A percentile compares a stretch with the other conserved stretches of the same genome.
These are phyloP conservation scores for Octopus bimaculoides DNA, from an alignment of 1,140 invertebrate genomes.

Conservation along the genomic window DNA sequence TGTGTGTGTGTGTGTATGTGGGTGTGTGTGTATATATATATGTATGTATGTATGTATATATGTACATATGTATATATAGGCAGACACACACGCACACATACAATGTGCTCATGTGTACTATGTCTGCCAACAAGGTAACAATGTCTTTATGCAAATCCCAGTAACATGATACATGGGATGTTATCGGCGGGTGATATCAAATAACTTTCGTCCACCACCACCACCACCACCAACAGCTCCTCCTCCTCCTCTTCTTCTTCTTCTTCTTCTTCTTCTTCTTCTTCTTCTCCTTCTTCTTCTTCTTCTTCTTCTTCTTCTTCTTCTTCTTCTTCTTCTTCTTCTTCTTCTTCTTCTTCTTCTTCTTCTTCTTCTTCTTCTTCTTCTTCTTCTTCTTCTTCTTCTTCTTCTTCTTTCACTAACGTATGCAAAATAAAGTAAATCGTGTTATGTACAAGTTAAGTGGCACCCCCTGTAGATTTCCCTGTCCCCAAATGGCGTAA, in stretches of 20 bases:
- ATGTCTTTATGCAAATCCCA: no score
- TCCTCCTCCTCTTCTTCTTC: conserved; percentile 15
- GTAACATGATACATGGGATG: no score
- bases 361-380: conserved; percentile 18
- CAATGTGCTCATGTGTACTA: no score
- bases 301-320: background rate
- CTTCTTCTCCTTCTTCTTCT: conserved; percentile 18
- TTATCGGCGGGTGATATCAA: background rate
- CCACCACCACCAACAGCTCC: background rate
- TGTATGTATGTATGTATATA: no score
- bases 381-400: conserved; percentile 6
- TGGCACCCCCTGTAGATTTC: no score
- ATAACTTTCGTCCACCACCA: background rate
- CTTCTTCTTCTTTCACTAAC: background rate
- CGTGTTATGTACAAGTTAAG: no score
- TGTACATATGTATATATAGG: no score
- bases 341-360: conserved; percentile 18
- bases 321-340: conserved; percentile 17
- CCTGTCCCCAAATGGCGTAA: no score
- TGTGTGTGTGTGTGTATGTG: accelerated
- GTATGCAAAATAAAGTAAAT: no score
- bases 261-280: conserved; percentile 19
- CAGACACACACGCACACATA: no score
- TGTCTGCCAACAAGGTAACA: no score
- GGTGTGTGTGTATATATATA: no score